phyloP scores from a whole-genome alignment of 2,888 invertebrate genomes.

The Protonemura montana region DNA sequence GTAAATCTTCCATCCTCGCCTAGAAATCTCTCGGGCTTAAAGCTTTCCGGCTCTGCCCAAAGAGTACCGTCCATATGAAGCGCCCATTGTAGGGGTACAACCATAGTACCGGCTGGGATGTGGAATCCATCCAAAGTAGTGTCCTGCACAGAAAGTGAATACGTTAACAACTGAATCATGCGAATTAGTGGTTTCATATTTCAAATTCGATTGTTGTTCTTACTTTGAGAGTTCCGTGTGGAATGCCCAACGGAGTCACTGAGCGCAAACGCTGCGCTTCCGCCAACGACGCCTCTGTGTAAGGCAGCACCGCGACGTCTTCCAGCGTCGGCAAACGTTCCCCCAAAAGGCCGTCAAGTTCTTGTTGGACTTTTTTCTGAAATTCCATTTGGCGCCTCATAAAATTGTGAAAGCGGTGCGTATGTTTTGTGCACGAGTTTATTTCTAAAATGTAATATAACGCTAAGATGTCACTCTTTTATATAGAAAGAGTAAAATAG shows the following conservation, averaged over 20 bases:
- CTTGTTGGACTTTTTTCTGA: constrained; percentile 53
- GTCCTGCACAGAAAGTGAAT: constrained; percentile 58
- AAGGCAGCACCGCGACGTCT: constrained; percentile 66
- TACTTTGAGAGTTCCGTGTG: constrained; percentile 75
- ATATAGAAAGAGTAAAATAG: constrained; percentile 31
- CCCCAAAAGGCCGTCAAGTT: constrained; percentile 53
- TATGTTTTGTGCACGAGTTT: background rate
- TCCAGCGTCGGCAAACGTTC: constrained; percentile 61
- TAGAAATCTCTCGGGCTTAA: constrained; percentile 75
- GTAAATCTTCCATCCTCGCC: constrained; percentile 67
- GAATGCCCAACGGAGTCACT: constrained; percentile 84
- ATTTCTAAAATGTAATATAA: constrained; percentile 7
- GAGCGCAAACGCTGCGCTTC: constrained; percentile 82
- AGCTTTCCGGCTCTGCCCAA: constrained; percentile 75
- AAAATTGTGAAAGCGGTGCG: background rate
- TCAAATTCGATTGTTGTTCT: constrained; percentile 44
- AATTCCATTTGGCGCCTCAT: background rate
- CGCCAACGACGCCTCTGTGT: constrained; percentile 76
- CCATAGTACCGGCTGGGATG: constrained; percentile 74
- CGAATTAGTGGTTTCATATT: too few relatives aligned
- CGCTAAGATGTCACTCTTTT: background rate
- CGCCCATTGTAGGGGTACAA: constrained; percentile 83
- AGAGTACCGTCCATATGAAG: constrained; percentile 74
- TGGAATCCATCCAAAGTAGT: constrained; percentile 67
- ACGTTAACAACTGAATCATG: too few relatives aligned